Conservation (phyloP, 2,888 invertebrate genomes). For the Stegana nigrithorax region DNA sequence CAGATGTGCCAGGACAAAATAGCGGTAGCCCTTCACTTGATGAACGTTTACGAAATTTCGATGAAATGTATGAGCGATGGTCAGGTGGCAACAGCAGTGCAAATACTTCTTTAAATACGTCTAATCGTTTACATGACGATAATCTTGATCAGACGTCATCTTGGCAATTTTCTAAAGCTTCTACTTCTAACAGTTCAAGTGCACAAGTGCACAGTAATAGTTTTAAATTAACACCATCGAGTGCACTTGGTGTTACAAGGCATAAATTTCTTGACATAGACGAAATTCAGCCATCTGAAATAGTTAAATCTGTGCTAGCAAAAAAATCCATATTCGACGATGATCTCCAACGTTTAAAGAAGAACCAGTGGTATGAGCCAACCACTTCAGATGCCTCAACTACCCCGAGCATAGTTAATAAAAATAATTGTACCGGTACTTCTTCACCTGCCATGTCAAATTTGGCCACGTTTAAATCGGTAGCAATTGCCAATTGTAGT, state of each 20-base stretch:
- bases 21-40: constrained; percentile 83
- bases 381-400: constrained; percentile 38
- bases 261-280: constrained; percentile 84
- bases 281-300: constrained; percentile 91
- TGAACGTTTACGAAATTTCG: constrained; percentile 90
- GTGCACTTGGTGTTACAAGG: constrained; percentile 72
- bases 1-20: constrained; percentile 71
- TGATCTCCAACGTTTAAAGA: constrained; percentile 91
- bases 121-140: constrained; percentile 34
- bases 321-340: constrained; percentile 96
- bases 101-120: constrained; percentile 62
- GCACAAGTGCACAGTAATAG: constrained; percentile 44
- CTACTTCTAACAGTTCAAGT: constrained; percentile 21
- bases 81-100: constrained; percentile 70
- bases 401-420: background rate
- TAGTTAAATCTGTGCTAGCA: constrained; percentile 90
- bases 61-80: constrained; percentile 94
- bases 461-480: constrained; percentile 62
- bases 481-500: constrained; percentile 44
- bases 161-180: constrained; percentile 43
- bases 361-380: constrained; percentile 84
- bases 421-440: constrained; percentile 40
- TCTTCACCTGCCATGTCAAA: constrained; percentile 66
- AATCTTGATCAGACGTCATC: constrained; percentile 69
- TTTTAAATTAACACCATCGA: constrained; percentile 39